These are phyloP conservation scores for Phataginus tetradactyla DNA, from an alignment of 2,797 vertebrate genomes.

Conservation along the genomic window DNA sequence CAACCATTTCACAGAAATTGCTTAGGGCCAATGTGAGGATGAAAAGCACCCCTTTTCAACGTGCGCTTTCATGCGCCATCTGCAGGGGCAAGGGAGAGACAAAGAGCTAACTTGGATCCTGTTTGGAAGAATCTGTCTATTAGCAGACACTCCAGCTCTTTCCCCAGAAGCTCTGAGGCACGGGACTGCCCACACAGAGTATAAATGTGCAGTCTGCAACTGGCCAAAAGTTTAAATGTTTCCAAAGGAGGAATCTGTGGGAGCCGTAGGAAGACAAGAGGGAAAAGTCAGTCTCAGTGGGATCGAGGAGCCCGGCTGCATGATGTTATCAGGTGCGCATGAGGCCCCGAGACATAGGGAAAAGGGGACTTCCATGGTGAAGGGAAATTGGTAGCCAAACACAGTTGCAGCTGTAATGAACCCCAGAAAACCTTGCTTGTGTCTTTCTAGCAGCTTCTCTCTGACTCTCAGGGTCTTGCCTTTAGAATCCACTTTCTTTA, in stretches of 20 bases:
- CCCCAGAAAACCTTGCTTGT: background rate
- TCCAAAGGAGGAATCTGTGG: background rate
- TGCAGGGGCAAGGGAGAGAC: background rate
- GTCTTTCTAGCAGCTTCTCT: background rate
- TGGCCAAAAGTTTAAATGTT: background rate
- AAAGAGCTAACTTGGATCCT: background rate
- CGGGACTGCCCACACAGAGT: background rate
- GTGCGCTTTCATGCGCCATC: constrained; percentile 51
- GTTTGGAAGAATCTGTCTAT: background rate
- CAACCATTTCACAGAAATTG: constrained; percentile 65
- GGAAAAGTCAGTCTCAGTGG: background rate
- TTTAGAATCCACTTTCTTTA: background rate
- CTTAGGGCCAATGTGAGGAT: constrained; percentile 28
- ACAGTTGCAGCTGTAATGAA: background rate
- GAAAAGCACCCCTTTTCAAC: constrained; percentile 23
- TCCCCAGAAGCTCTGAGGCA: background rate
- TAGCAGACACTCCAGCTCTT: background rate
- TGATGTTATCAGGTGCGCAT: background rate
- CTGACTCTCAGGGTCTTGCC: background rate
- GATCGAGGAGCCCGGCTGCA: background rate
- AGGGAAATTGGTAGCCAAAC: background rate
- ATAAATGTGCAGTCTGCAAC: background rate
- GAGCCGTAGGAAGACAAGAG: background rate
- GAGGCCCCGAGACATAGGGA: background rate
- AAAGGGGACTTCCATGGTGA: background rate